Evolutionary conservation across 2,113 vertebrate genomes (phyloP).

Genomic region (Hepsetus odoe): DNA sequence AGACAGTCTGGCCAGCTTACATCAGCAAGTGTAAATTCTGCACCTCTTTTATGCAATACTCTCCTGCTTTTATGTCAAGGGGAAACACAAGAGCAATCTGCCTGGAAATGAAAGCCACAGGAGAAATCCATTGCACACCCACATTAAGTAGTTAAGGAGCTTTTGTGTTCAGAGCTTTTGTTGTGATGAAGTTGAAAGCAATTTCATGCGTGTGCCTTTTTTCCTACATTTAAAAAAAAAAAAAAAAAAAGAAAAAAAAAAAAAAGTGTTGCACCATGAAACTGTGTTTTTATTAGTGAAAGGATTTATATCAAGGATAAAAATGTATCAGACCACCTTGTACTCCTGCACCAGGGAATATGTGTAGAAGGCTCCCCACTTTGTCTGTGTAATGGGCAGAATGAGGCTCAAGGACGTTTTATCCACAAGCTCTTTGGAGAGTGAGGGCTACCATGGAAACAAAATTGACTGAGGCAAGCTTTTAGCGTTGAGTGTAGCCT

Average conservation of each 20-base stretch:
- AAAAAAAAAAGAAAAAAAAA: neutral
- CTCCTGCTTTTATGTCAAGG: neutral
- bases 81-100: neutral
- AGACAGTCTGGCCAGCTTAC: neutral
- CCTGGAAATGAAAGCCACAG: neutral
- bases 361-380: neutral
- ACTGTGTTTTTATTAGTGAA: neutral
- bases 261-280: neutral
- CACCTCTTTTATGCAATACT: neutral
- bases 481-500: neutral
- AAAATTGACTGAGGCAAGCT: neutral
- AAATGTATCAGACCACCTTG: neutral
- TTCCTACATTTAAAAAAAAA: too few relatives aligned
- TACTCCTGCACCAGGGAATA: neutral
- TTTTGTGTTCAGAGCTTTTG: neutral
- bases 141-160: neutral
- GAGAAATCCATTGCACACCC: neutral
- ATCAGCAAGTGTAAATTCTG: neutral
- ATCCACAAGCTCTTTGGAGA: slow-evolving; percentile 3
- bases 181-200: neutral
- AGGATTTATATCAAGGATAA: neutral
- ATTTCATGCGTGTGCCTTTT: too few relatives aligned
- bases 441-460: slow-evolving; percentile 15
- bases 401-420: slow-evolving; percentile 1
- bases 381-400: neutral